Percentiles rank a stretch among this genome's conserved stretches.
Evolutionary conservation across 2,888 invertebrate species (phyloP).

Genomic region (Argyresthia goedartella): DNA sequence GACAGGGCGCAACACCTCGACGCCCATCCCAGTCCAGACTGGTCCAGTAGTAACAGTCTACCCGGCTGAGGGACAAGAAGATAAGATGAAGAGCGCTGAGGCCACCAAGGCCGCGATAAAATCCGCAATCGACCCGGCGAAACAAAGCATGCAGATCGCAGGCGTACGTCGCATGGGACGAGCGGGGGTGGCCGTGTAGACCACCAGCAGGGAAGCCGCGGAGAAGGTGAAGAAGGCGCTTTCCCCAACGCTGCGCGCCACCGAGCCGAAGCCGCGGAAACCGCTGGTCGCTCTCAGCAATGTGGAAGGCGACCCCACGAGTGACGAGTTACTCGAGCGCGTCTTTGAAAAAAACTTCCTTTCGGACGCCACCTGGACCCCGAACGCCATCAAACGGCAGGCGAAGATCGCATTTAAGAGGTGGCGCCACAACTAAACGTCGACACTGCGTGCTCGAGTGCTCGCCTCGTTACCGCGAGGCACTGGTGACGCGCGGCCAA

Average conservation of each 20-base stretch:
- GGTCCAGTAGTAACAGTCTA: too few relatives aligned
- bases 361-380: slow-evolving; percentile 3
- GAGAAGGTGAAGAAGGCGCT: not conserved
- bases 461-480: slow-evolving; percentile 1
- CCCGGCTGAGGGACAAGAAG: too few relatives aligned
- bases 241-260: not conserved
- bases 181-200: not conserved
- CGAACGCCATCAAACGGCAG: not conserved
- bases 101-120: too few relatives aligned
- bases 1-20: too few relatives aligned
- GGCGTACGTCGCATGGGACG: too few relatives aligned
- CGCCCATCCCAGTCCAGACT: too few relatives aligned
- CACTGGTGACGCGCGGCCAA: not conserved
- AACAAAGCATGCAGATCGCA: too few relatives aligned
- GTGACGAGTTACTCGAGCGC: not conserved
- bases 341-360: slow-evolving; percentile 2
- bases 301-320: not conserved
- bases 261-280: not conserved
- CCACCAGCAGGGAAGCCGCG: not conserved
- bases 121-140: too few relatives aligned
- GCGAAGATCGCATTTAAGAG: slow-evolving; percentile 1
- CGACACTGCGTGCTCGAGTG: slow-evolving; percentile 11
- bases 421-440: not conserved
- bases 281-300: not conserved
- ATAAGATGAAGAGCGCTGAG: too few relatives aligned